Evolutionary conservation across 2,797 vertebrate species (phyloP).

Genomic region (Pogonophryne albipinna): DNA sequence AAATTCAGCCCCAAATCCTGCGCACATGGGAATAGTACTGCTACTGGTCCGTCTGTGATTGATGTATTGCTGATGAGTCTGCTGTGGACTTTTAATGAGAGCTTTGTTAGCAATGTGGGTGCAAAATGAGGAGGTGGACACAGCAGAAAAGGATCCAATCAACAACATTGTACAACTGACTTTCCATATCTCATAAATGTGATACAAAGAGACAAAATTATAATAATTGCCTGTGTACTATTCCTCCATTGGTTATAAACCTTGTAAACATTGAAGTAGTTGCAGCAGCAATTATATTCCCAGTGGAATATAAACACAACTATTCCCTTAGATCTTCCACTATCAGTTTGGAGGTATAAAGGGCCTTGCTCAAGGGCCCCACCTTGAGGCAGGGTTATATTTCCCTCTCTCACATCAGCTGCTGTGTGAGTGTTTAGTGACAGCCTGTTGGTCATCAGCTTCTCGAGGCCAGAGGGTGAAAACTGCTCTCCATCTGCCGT

Average conservation of each 20-base stretch:
- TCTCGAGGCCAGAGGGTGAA: slow-evolving; percentile 49
- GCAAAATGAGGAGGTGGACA: neutral
- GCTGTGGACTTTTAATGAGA: neutral
- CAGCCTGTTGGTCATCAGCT: slow-evolving; percentile 27
- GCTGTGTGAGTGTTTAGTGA: slow-evolving; percentile 1
- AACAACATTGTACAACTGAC: neutral
- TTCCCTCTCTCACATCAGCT: slow-evolving; percentile 1
- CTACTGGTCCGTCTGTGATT: slow-evolving; percentile 24
- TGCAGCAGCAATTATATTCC: neutral
- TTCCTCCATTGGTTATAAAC: neutral
- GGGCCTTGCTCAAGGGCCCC: slow-evolving; percentile 54
- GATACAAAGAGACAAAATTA: neutral
- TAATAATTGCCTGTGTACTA: neutral
- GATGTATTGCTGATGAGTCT: neutral
- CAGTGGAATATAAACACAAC: neutral
- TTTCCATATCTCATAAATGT: neutral
- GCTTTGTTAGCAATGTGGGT: neutral
- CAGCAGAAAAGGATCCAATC: neutral
- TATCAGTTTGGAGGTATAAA: slow-evolving; percentile 7
- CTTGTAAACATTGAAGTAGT: neutral
- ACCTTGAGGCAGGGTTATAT: slow-evolving; percentile 52
- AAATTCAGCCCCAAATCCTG: neutral
- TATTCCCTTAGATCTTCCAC: neutral
- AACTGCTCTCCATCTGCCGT: slow-evolving; percentile 54
- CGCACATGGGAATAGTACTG: slow-evolving; percentile 12